A percentile compares a stretch with the other conserved stretches of the same genome.
These are phyloP conservation scores for Phenganax marumi DNA, from an alignment of 92 coral and sea anemone genomes.

Conservation along the genomic window DNA sequence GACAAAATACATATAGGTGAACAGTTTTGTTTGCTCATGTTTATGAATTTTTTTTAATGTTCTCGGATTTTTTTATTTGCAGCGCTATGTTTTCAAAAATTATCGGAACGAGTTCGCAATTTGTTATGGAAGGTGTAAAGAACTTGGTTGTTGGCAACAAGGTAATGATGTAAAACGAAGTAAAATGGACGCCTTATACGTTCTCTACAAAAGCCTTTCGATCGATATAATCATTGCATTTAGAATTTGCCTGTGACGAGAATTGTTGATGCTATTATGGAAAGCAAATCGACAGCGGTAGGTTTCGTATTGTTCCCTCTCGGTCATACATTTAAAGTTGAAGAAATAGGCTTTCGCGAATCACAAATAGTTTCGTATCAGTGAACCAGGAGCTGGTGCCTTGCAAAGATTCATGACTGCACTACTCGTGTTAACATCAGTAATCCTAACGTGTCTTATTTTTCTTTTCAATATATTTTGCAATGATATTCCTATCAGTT, in stretches of 20 bases:
- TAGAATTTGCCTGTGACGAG: constrained; percentile 91
- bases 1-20: constrained; percentile 94
- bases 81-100: constrained; percentile 95
- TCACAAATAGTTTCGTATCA: no score
- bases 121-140: constrained; percentile 99
- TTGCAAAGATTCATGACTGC: no score
- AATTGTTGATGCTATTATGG: constrained; percentile 84
- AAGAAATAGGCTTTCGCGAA: no score
- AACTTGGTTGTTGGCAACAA: constrained; percentile 97
- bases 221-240: background rate
- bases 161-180: constrained; percentile 38
- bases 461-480: no score
- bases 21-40: background rate
- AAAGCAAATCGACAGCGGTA: constrained; percentile 87
- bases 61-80: constrained; percentile 3
- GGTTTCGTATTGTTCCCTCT: constrained; percentile 23
- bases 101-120: constrained; percentile 93
- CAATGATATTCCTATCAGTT: no score
- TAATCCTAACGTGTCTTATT: no score
- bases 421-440: no score
- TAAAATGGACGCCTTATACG: background rate
- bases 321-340: no score
- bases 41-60: background rate
- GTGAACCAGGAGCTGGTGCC: no score
- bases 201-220: no score